Base-by-base conservation (phyloP, 2,888 invertebrate species). In the Pterostichus niger region DNA sequence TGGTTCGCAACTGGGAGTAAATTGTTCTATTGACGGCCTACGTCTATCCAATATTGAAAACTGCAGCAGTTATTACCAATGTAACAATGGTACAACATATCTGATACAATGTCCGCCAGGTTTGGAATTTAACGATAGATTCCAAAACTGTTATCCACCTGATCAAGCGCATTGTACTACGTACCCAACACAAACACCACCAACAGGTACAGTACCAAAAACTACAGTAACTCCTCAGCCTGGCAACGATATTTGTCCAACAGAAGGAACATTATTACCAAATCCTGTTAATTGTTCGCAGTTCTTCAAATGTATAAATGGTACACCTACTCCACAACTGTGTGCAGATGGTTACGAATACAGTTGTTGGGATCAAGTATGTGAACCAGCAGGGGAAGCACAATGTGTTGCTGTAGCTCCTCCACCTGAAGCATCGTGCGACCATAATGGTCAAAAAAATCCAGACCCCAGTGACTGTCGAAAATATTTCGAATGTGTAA, bases 11-110 rank as follows among this genome's bases (percentile, higher is more conserved):
- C n/a, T 33, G 5, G 64, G 68, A 31, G 49, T 13, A 31, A 33
- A 13, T 49, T 77, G 77, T 40, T 13, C 77, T 0, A 52, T 35
- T 40, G 68, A 79, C 4, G 68, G 75, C 13, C 13, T 59, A 15
- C 33, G 52, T 11, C 11, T 82, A 49, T 6, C 46, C 6, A 54
- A 82, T 61, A 17, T 61, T 33, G 54, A 75, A 33, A 33, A 75
- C 40, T 82, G 82, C 31, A 75, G 52, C 11, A 77, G 61, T 13
- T 82, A 82, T 61, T 75, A 61, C 15, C 15, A 75, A 75, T 82
- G 82, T 24, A 10, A 54, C 10, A 75, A 75, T 46, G 61, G 49
- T 2, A 61, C 15, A 75, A 44, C 44, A 31, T 6, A 9, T 31
- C 35, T n/a, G n/a, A 24, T 46, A 49, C 35, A 40, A 9, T 82